phyloP scores from a whole-genome alignment of 2,888 invertebrate species.

The Flexamia atlantica region DNA sequence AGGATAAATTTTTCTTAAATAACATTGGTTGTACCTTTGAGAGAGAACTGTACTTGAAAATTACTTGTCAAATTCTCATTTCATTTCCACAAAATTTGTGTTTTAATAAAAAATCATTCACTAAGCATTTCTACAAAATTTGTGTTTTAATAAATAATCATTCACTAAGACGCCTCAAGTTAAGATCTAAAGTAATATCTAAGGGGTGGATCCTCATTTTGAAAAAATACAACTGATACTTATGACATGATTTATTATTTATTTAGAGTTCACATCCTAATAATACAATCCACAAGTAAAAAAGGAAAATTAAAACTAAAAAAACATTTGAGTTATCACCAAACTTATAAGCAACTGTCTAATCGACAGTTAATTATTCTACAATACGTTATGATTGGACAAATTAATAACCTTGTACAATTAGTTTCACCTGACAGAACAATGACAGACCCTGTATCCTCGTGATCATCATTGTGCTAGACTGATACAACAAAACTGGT shows the following conservation, averaged over 20 bases:
- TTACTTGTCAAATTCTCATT: too few species aligned
- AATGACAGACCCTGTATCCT: slow-evolving; percentile 24
- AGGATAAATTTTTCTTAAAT: too few species aligned
- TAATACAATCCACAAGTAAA: slow-evolving; percentile 16
- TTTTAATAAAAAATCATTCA: too few species aligned
- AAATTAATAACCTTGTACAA: slow-evolving; percentile 1
- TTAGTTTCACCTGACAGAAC: slow-evolving; percentile 23
- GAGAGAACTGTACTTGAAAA: too few species aligned
- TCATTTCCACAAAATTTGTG: too few species aligned
- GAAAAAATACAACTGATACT: background rate
- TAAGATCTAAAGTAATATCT: too few species aligned
- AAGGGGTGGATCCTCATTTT: too few species aligned
- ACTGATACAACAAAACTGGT: background rate
- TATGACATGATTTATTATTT: slow-evolving; percentile 31
- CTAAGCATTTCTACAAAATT: too few species aligned
- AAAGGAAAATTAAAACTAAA: slow-evolving; percentile 10
- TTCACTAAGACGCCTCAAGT: too few species aligned
- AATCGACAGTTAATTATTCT: slow-evolving; percentile 17
- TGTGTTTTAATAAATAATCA: too few species aligned
- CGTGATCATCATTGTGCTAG: slow-evolving; percentile 7
- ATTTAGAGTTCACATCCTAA: background rate
- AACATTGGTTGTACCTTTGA: too few species aligned
- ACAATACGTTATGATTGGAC: background rate
- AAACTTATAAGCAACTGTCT: slow-evolving; percentile 12
- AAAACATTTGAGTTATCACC: background rate